Conservation (phyloP, 2,113 vertebrate species). For the Paedocypris sp. region DNA sequence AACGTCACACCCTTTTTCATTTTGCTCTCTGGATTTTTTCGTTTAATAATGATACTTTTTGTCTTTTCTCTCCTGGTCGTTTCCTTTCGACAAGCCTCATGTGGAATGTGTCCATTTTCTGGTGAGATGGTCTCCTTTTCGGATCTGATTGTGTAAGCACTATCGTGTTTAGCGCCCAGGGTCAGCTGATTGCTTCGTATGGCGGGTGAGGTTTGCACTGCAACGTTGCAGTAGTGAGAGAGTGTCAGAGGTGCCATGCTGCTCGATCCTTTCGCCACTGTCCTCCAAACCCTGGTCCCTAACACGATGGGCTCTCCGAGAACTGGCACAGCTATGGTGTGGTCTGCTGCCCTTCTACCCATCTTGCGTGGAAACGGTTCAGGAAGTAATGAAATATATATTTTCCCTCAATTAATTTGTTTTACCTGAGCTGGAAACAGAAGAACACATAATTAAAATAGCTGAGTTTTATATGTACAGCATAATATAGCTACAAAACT, state of each 20-base stretch:
- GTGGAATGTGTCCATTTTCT: conserved; percentile 34
- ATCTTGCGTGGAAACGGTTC: conserved; percentile 40
- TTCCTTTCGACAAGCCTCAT: conserved; percentile 33
- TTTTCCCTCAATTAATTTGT: conserved; percentile 31
- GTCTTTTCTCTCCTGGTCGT: conserved; percentile 43
- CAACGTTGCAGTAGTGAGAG: conserved; percentile 55
- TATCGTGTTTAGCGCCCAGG: conserved; percentile 23
- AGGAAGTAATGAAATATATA: conserved; percentile 17
- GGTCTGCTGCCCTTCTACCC: conserved; percentile 61
- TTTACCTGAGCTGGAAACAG: conserved; percentile 43
- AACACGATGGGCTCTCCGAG: conserved; percentile 57
- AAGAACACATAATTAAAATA: no score
- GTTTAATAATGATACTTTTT: conserved; percentile 51
- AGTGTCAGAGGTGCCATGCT: conserved; percentile 47
- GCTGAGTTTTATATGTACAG: no score
- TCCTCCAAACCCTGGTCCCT: conserved; percentile 53
- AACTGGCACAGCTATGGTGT: conserved; percentile 58
- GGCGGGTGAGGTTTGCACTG: conserved; percentile 58
- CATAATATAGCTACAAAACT: no score
- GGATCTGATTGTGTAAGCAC: conserved; percentile 25
- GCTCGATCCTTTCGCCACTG: conserved; percentile 37
- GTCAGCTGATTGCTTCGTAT: conserved; percentile 40
- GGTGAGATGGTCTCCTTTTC: conserved; percentile 31
- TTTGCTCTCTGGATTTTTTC: conserved; percentile 49
- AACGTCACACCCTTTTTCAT: conserved; percentile 64